Evolutionary conservation across 2,113 vertebrate genomes (phyloP).

Genomic region (Passer domesticus): DNA sequence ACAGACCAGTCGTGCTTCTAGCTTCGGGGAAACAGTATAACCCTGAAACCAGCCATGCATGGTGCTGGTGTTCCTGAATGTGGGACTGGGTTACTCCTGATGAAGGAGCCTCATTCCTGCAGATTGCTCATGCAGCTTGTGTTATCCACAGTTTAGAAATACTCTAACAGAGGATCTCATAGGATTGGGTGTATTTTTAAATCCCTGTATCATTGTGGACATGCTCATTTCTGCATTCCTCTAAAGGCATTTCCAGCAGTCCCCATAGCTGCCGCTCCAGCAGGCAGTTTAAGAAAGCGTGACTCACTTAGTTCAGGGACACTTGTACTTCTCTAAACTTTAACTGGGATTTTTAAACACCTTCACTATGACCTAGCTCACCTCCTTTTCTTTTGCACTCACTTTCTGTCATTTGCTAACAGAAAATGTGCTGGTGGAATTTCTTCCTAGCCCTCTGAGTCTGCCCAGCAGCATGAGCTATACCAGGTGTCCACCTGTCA

Average conservation of each 20-base stretch:
- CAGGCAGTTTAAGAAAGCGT: neutral
- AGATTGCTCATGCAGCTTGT: neutral
- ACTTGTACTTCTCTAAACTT: neutral
- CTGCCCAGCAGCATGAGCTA: neutral
- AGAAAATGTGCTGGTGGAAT: neutral
- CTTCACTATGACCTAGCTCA: neutral
- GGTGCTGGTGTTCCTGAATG: neutral
- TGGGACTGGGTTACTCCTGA: neutral
- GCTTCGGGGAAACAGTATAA: neutral
- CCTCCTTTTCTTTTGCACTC: neutral
- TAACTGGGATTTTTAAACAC: neutral
- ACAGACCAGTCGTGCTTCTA: fast-evolving
- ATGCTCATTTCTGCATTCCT: neutral
- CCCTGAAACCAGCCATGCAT: fast-evolving
- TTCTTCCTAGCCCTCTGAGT: neutral
- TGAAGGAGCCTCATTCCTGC: neutral
- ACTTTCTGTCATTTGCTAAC: neutral
- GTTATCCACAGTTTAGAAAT: neutral
- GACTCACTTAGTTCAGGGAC: neutral
- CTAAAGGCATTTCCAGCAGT: neutral
- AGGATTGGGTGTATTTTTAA: neutral
- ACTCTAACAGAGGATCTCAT: neutral
- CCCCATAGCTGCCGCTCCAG: neutral
- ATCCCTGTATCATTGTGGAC: neutral
- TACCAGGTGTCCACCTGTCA: neutral